phyloP scores from a whole-genome alignment of 2,888 invertebrate species.

The Kryphioiulus occultus region DNA sequence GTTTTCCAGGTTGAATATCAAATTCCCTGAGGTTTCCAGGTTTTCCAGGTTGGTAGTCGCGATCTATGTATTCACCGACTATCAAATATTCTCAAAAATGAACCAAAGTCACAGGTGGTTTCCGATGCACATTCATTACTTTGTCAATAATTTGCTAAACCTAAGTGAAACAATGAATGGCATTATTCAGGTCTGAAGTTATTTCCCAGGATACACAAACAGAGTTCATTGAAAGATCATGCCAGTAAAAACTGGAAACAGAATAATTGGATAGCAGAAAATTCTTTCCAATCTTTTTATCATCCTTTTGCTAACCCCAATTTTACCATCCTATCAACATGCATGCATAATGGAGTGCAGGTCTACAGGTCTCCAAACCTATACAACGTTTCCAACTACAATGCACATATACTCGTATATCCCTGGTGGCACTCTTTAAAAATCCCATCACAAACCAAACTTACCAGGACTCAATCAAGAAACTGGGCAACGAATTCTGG shows the following conservation, averaged over 20 bases:
- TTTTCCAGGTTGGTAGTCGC: too few species aligned
- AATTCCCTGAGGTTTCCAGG: too few species aligned
- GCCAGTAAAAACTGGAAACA: not conserved
- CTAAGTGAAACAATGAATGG: not conserved
- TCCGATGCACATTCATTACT: too few species aligned
- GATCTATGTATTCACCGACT: too few species aligned
- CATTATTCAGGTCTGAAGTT: too few species aligned
- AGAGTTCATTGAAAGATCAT: not conserved
- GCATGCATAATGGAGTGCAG: not conserved
- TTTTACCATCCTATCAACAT: not conserved
- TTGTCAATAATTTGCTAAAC: too few species aligned
- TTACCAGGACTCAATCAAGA: not conserved
- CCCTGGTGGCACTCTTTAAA: constrained; percentile 21
- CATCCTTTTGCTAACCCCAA: too few species aligned
- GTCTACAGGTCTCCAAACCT: not conserved
- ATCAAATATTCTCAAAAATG: too few species aligned
- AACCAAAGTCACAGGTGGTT: too few species aligned
- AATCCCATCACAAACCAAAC: not conserved
- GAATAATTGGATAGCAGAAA: not conserved
- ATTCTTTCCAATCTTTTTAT: not conserved
- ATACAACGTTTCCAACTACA: not conserved
- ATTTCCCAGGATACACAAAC: not conserved
- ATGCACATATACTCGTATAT: too few species aligned
- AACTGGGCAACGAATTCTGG: not conserved
- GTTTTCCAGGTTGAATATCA: too few species aligned